phyloP scores from a whole-genome alignment of 2,888 invertebrate genomes.

The Coelinius sp. region DNA sequence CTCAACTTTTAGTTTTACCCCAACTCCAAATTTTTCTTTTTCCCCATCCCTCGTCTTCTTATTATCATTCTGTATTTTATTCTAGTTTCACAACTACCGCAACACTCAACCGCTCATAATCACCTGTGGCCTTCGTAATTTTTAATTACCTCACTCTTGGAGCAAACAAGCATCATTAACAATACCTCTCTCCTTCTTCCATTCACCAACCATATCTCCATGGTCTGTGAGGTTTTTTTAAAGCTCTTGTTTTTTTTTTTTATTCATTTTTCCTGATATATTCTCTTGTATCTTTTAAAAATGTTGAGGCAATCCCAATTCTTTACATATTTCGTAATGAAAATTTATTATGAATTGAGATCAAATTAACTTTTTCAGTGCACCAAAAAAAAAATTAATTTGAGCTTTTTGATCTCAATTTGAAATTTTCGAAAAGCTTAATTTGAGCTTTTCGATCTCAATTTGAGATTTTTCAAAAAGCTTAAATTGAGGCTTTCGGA shows the following conservation, averaged over 20 bases:
- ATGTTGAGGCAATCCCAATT: constrained; percentile 15
- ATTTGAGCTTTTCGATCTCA: too few relatives aligned
- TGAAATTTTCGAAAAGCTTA: too few relatives aligned
- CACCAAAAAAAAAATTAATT: too few relatives aligned
- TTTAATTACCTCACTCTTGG: constrained; percentile 50
- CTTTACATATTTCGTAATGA: background rate
- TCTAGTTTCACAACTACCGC: background rate
- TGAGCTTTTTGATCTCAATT: too few relatives aligned
- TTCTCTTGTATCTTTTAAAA: constrained; percentile 22
- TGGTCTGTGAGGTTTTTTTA: background rate
- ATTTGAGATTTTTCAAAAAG: too few relatives aligned
- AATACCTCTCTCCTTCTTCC: constrained; percentile 12
- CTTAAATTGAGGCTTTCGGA: too few relatives aligned
- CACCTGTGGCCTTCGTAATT: constrained; percentile 50
- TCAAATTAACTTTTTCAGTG: background rate
- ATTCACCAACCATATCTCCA: constrained; percentile 19
- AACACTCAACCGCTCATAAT: constrained; percentile 45
- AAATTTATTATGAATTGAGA: background rate
- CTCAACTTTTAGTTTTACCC: background rate
- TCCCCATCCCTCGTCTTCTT: background rate
- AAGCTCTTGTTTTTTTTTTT: constrained; percentile 8
- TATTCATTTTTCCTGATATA: background rate
- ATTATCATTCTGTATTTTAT: constrained; percentile 23
- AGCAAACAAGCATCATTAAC: constrained; percentile 22
- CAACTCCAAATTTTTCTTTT: background rate